Evolutionary conservation across 1,140 invertebrate genomes (phyloP).

Genomic region (Harpegnathos saltator): DNA sequence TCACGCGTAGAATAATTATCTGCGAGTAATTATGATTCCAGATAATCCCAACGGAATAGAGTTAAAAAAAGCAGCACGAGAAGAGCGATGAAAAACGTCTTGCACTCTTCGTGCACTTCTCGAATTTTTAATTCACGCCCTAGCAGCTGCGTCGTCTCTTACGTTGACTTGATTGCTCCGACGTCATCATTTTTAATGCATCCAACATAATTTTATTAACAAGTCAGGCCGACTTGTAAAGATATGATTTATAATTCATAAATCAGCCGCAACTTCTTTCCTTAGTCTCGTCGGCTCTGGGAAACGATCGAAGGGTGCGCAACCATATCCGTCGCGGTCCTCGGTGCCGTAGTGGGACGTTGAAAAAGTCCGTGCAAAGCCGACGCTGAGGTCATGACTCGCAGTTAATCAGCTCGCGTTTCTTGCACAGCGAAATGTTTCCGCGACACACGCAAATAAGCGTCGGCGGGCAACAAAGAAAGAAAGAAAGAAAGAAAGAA

Average conservation of each 20-base stretch:
- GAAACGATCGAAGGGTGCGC: constrained; percentile 35
- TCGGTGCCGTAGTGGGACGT: not conserved
- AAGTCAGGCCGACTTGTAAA: not conserved
- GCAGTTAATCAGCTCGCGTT: constrained; percentile 26
- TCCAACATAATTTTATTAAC: not conserved
- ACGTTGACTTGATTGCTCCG: not conserved
- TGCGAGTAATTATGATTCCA: not conserved
- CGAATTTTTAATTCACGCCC: no score
- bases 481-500: not conserved
- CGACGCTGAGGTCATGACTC: constrained; percentile 12
- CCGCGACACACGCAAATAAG: not conserved
- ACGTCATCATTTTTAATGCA: not conserved
- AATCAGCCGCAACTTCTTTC: not conserved
- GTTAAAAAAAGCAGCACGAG: no score
- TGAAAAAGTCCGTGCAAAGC: not conserved
- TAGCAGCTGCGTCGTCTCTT: no score
- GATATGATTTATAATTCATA: not conserved
- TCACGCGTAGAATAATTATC: constrained; percentile 2
- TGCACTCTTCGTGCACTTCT: no score
- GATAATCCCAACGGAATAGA: no score
- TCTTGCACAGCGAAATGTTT: constrained; percentile 11
- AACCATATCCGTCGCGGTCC: constrained; percentile 18
- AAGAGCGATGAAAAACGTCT: no score
- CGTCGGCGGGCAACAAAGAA: constrained; percentile 12
- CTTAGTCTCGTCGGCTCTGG: not conserved